Evolutionary conservation across 2,888 invertebrate genomes (phyloP).

Genomic region (Saturnia japonica): DNA sequence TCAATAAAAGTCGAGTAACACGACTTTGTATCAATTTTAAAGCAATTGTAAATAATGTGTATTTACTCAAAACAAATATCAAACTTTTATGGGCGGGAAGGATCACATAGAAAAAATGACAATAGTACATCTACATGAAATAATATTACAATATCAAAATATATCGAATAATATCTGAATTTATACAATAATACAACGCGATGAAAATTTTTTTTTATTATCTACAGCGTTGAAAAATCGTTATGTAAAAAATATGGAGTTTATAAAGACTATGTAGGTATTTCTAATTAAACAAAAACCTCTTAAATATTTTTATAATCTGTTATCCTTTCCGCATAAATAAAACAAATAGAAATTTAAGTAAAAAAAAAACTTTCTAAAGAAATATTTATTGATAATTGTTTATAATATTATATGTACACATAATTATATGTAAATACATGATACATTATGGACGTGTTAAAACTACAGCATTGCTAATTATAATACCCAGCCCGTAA

Average conservation of each 20-base stretch:
- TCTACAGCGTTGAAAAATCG: background rate
- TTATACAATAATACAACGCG: background rate
- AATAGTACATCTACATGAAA: constrained; percentile 5
- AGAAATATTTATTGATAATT: background rate
- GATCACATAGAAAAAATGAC: constrained; percentile 3
- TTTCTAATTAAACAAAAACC: background rate
- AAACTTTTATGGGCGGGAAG: background rate
- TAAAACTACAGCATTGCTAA: constrained; percentile 5
- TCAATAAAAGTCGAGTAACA: background rate
- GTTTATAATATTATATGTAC: background rate
- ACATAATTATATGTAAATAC: background rate
- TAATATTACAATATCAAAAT: background rate
- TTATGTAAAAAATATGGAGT: background rate
- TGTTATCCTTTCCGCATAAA: constrained; percentile 8
- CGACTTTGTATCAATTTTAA: constrained; percentile 7
- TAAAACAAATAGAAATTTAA: background rate
- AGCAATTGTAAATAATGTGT: background rate
- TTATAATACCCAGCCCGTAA: background rate
- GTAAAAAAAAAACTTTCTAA: background rate
- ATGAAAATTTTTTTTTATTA: background rate
- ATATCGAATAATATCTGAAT: background rate
- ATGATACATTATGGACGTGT: constrained; percentile 1
- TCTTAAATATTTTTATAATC: background rate
- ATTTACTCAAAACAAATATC: background rate
- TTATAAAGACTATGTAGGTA: background rate